Base-by-base conservation (phyloP, 2,113 vertebrate species). In the Lipotes vexillifer region DNA sequence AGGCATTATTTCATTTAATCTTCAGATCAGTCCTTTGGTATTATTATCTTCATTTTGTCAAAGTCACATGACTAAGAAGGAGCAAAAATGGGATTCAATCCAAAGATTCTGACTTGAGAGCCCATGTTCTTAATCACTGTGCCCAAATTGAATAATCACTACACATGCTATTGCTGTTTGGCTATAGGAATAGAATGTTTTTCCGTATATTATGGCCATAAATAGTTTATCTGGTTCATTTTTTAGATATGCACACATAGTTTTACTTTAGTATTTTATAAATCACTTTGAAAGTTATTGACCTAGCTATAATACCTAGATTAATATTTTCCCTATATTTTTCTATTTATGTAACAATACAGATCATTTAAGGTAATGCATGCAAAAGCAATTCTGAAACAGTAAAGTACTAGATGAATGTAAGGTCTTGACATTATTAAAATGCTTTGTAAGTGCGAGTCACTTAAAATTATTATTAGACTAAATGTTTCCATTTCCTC, bases 401-500 rank as follows among this genome's bases (percentile, higher is more conserved):
- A 85, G 65, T 80, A 55, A 91, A 75, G 9, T 88, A 29, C 29
- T 52, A 89, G 31, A 29, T 91, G 23, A 96, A 91, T 75, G 14
- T 61, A 95, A 93, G 36, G 18, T 94, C 66, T 80, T 69, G 4
- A 20, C 91, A 86, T 38, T 86, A 57, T 81, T 85, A 91, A 92
- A 92, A 83, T 68, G 20, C 27, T 87, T 95, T 57, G 17, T 65
- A 90, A 46, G 18, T 91, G 21, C 80, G 14, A 97, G 82, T 96
- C 81, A 78, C 68, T 80, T 66, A 78, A 96, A 89, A 68, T 92
- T 27, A 89, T 89, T 89, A 93, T 83, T 92, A 85, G 57, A 86
- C 14, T 80, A 91, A 96, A 77, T 85, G 36, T 77, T 97, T 68
- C n/a, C 4, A 52, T 94, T 97, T 97, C n/a, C 23, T 83, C 61